These are phyloP conservation scores for Trachelus iudaicus DNA, from an alignment of 2,888 invertebrate species.

Conservation along the genomic window DNA sequence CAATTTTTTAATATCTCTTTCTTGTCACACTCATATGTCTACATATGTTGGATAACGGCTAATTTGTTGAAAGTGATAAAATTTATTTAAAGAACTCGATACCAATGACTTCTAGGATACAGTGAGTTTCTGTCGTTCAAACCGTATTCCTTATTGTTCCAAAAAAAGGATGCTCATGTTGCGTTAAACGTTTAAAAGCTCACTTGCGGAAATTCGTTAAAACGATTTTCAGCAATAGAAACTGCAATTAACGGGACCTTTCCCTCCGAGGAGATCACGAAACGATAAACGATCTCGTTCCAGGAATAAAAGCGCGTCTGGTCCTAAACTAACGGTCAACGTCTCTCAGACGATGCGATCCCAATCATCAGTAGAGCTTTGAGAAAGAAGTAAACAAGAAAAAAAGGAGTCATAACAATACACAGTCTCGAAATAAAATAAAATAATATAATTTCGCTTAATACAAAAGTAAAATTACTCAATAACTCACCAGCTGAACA, in stretches of 20 bases:
- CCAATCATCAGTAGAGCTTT: background rate
- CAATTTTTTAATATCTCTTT: too few species aligned
- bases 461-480: conserved; percentile 6
- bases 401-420: conserved; percentile 17
- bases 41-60: too few species aligned
- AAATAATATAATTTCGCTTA: background rate
- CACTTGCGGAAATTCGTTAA: conserved; percentile 1
- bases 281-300: background rate
- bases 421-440: background rate
- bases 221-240: conserved; percentile 31
- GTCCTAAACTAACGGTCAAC: background rate
- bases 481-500: conserved; percentile 79
- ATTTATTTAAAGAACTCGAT: too few species aligned
- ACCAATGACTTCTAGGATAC: background rate
- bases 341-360: background rate
- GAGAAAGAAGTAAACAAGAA: background rate
- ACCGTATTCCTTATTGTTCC: background rate
- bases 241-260: background rate
- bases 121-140: background rate
- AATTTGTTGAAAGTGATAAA: too few species aligned
- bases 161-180: background rate
- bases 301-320: background rate
- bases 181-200: background rate
- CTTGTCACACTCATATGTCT: too few species aligned
- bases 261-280: background rate